phyloP scores from a whole-genome alignment of 1,140 invertebrate genomes.

The Drosophila subpulchrella region DNA sequence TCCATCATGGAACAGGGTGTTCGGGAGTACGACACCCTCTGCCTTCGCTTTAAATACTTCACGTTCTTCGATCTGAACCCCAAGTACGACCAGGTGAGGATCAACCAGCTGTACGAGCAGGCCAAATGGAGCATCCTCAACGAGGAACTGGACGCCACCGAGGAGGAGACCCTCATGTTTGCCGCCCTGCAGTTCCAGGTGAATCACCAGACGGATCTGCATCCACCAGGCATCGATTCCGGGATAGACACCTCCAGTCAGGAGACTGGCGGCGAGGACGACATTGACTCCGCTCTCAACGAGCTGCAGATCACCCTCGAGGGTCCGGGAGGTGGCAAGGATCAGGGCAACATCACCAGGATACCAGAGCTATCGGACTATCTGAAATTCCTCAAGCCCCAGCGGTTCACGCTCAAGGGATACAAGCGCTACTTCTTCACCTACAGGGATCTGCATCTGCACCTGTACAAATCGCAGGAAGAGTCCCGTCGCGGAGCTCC shows the following conservation, averaged over 20 bases:
- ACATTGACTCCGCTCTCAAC: conserved; percentile 95
- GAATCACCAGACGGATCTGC: conserved; percentile 92
- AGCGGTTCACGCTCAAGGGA: conserved; percentile 94
- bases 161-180: conserved; percentile 99
- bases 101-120: conserved; percentile 99
- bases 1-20: conserved; percentile 99
- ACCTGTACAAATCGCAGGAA: conserved; percentile 86
- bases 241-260: conserved; percentile 66
- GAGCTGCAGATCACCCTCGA: conserved; percentile 94
- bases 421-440: conserved; percentile 96
- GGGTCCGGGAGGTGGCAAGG: conserved; percentile 87
- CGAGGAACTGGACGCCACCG: conserved; percentile 99
- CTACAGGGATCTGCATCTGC: conserved; percentile 91
- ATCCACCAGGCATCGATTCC: conserved; percentile 86
- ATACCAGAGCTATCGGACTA: conserved; percentile 95
- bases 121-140: conserved; percentile 98
- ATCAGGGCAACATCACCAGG: conserved; percentile 91
- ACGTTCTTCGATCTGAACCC: conserved; percentile 98
- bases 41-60: conserved; percentile 94
- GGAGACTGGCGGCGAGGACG: conserved; percentile 85
- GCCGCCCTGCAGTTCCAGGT: conserved; percentile 98
- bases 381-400: conserved; percentile 94
- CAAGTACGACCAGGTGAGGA: conserved; percentile 96
- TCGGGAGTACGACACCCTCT: conserved; percentile 95
- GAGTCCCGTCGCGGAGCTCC: conserved; percentile 88